Base-by-base conservation (phyloP, 2,888 invertebrate genomes). In the Silvanus unidentatus region DNA sequence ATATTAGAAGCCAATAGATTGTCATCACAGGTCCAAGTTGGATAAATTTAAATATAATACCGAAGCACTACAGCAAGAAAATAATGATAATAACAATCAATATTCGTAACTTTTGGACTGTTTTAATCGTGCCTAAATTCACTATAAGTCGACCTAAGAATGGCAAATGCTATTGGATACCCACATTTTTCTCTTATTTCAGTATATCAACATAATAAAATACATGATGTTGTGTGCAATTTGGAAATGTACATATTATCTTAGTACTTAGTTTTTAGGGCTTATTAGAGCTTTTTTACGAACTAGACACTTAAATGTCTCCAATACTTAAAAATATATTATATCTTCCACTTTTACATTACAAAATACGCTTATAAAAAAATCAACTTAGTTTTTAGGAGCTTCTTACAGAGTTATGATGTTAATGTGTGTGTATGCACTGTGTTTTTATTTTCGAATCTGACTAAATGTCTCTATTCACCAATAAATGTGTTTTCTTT, bases 321-420 rank as follows among this genome's bases (percentile, higher is more conserved):
- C 40, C 40, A 11, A 32, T 30, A 47, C 36, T 40, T 40, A 43
- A 39, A 4, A 5, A 5, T 32, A 32, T 12, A 32, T 39, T 30
- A 40, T 39, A 43, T 52, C 54, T 54, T 54, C 54, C 54, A 49
- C 48, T 46, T 47, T 47, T 53, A 35, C 44, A 46, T 45, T 50
- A 52, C 50, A 43, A 43, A 54, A 50, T 59, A 59, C 59, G 57
- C 58, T 58, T 58, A 58, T 54, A 42, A 48, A n/a, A n/a, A 53
- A 51, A 52, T 52, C 52, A 52, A 54, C 43, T 50, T 55, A 54
- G 54, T 50, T 47, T 50, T 49, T 56, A 54, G 53, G 53, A 49
- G 55, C 59, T 53, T 54, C 40, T 30, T 45, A 45, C 44, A 52
- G 50, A 22, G 22, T 22, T 5, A 22, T 3, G 3, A 5, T 22